Evolutionary conservation across 2,797 vertebrate genomes (phyloP), one percentile per base, ranked within the genome.

Genomic region (Sebastes flavidus): DNA sequence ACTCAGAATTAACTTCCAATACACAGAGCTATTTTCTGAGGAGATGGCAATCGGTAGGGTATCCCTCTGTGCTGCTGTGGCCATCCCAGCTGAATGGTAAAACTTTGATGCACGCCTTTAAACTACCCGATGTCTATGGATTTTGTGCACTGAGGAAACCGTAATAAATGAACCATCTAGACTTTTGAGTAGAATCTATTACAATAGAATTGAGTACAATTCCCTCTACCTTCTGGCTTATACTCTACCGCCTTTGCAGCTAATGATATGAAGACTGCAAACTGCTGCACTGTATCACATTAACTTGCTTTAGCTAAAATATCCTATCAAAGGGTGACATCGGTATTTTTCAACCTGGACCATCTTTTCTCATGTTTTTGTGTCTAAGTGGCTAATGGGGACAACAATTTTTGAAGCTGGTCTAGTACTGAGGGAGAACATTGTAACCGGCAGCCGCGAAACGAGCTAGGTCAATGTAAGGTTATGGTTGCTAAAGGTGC

Each of bases 1-100:
- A 75, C 18, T 61, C 52, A 91, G 92, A 96, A 94, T 93, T 93
- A 95, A 94, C 91, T 93, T 89, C 91, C 91, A 94, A 87, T 92
- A 92, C 91, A 88, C 90, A 68, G 91, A 90, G 29, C 83, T 86
- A 92, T 86, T 88, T 93, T 82, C 49, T 80, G 76, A 77, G 85
- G 88, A 90, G 87, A 86, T 81, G 81, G 81, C 72, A 5, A 54
- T 89, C 32, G 34, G 88, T 62, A 52, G 60, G 76, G 81, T 25
- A 32, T 85, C 75, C 81, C 80, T 58, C 29, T 29, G 67, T 42
- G 81, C 80, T 70, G 74, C 71, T 46, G 49, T 27, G 65, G 63
- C 58, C 29, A n/a, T 92, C 93, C 91, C 93, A 81, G 74, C 87
- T 91, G 90, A 91, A 88, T 73, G 65, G 68, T 87, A 89, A 91